Base-by-base conservation (phyloP, 1,140 invertebrate genomes). In the Parapsyche elsis region DNA sequence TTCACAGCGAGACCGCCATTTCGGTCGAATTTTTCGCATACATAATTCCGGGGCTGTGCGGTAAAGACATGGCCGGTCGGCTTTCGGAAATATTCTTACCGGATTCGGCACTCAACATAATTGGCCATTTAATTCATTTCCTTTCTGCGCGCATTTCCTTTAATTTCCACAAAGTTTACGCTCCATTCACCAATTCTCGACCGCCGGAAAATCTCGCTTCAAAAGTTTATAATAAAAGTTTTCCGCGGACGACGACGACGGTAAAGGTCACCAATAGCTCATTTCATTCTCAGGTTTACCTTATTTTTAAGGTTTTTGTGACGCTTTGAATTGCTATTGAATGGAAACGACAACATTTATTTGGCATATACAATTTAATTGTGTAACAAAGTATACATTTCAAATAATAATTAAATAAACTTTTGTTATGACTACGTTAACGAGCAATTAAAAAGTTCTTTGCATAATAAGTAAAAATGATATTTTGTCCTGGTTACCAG, bases 101-200 rank as follows among this genome's bases (percentile, higher is more conserved):
- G 71, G 16, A 46, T 73, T 46, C 71, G 44, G 71, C 71, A 73
- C 71, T 73, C 38, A 38, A 14, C 45, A 73, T 73, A 73, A 73
- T 73, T 73, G 71, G 71, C 71, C 71, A 46, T 73, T 73, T 73
- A 73, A 73, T 73, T 73, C 71, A 38, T 73, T 73, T 73, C 71
- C 71, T 73, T 73, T 73, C 71, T 49, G 38, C 71, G 38, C 38
- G 71, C 7, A 73, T 73, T 73, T 73, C 45, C 71, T n/a, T 73
- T 73, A 73, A 73, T 73, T 73, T 73, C 71, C 38, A 38, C 38
- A 38, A 73, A 73, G 71, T 73, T 73, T 73, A 45, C 26, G 12
- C 9, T 38, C 10, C 24, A 16, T n/a, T 23, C 45, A 16, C 1
- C 1, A 5, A 61, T 38, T 71, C 14, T 21, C 14, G 26, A 21